Percentiles rank a stretch among this genome's conserved stretches.
Evolutionary conservation across 2,113 vertebrate species (phyloP).

Genomic region (Engraulis encrasicolus): DNA sequence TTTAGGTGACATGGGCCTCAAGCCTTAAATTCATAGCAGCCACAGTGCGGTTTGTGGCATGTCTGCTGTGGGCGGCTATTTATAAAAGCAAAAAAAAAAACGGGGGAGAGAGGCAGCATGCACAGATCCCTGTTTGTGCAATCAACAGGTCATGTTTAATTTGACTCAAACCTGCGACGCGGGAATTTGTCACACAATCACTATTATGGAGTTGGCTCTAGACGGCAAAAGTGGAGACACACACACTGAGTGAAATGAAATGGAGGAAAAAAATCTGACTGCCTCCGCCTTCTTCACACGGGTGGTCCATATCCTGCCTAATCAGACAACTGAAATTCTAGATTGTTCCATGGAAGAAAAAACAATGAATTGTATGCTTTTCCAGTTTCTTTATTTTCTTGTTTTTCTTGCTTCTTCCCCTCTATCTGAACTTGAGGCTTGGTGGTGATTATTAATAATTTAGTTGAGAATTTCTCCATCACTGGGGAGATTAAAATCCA

Average conservation of each 20-base stretch:
- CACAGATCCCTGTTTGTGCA: constrained; percentile 11
- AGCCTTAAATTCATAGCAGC: constrained; percentile 16
- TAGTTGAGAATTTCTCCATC: too few species aligned
- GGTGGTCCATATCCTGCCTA: constrained; percentile 4
- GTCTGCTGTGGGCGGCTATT: constrained; percentile 34
- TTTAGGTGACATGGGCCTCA: constrained; percentile 44
- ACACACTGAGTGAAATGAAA: too few species aligned
- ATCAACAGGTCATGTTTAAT: constrained; percentile 11
- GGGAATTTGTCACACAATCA: not conserved
- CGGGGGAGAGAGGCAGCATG: too few species aligned
- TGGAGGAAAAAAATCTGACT: too few species aligned
- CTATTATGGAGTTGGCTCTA: not conserved
- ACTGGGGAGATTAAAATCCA: too few species aligned
- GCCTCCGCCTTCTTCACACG: not conserved
- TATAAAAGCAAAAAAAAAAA: constrained; percentile 27
- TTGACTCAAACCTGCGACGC: not conserved
- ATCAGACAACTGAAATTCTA: constrained; percentile 7
- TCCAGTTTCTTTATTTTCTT: not conserved
- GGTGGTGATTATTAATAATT: constrained; percentile 3
- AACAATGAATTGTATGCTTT: not conserved
- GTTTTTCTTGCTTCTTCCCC: too few species aligned
- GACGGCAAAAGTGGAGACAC: too few species aligned
- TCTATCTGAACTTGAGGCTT: not conserved
- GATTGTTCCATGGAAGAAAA: constrained; percentile 17
- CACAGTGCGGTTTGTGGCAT: constrained; percentile 47